Base-by-base conservation (phyloP, 2,797 vertebrate genomes). In the Malurus splendens region DNA sequence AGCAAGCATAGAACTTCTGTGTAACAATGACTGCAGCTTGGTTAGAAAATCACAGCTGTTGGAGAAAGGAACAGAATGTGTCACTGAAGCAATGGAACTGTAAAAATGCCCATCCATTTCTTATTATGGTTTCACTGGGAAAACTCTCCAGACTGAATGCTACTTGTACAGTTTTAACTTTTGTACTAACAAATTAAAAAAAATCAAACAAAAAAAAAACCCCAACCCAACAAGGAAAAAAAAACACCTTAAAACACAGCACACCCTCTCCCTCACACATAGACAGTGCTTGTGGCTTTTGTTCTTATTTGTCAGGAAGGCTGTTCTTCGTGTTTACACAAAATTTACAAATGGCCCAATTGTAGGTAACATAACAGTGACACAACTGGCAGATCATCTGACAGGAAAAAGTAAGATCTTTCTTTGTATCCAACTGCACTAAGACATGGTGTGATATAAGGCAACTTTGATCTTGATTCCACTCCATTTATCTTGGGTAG, bases 401-500 rank as follows among this genome's bases (percentile, higher is more conserved):
- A 87, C 47, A 65, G 62, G 30, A 65, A 22, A 60, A 84, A 74
- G 44, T 20, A 78, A 89, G 65, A 64, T 24, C 51, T 75, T 81
- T 23, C 80, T 55, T 81, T 82, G 60, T 28, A 65, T 32, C 48
- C 76, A 45, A 5, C 64, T 32, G 45, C 66, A 60, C n/a, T 77
- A 90, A 66, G 74, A 64, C 15, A 19, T 11, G 14, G 12, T 4
- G 8, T 33, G 16, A 30, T 44, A 72, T 41, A 86, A 72, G 39
- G 27, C 18, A 75, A 68, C 78, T 89, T 71, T 90, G 88, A 90
- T 94, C 81, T 78, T 85, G 27, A 74, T 87, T 83, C 57, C 16
- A 27, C 33, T 71, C 33, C 33, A 7, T 59, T 39, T 60, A 50
- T 64, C 90, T 81, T 48, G 72, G 38, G 44, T 80, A 44, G 48